Percentiles rank a stretch among this genome's conserved stretches.
phyloP scores from a whole-genome alignment of 2,797 vertebrate species.

The Sebastiscus tertius region DNA sequence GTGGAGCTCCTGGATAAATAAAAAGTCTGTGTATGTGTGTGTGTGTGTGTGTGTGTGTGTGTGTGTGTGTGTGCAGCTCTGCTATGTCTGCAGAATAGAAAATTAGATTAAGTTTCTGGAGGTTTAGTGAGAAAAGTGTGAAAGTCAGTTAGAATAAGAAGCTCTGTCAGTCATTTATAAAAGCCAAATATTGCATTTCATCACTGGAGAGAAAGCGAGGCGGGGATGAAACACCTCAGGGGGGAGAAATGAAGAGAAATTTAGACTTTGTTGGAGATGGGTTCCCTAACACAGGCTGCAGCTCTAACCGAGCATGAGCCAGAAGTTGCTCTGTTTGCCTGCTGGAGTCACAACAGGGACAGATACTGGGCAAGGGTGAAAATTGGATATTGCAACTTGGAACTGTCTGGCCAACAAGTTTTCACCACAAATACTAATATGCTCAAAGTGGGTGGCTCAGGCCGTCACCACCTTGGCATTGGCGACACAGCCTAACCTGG shows the following conservation, averaged over 20 bases:
- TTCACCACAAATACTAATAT: neutral
- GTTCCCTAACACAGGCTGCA: neutral
- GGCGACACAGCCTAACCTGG: no score
- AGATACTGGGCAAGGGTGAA: neutral
- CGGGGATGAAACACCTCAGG: neutral
- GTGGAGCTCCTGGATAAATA: constrained; percentile 24
- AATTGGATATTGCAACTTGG: neutral
- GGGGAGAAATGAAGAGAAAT: neutral
- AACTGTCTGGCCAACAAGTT: neutral
- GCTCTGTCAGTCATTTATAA: constrained; percentile 53
- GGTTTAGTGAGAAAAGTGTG: constrained; percentile 51
- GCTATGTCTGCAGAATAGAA: constrained; percentile 21
- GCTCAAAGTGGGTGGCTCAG: no score
- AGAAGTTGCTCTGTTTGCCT: neutral
- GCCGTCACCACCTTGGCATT: no score
- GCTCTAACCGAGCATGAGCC: neutral
- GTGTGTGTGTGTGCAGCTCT: neutral
- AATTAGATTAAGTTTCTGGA: constrained; percentile 49
- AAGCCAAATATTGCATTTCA: constrained; percentile 51
- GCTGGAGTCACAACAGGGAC: neutral
- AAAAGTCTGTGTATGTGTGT: neutral
- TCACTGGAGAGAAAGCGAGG: neutral
- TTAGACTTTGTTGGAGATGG: neutral
- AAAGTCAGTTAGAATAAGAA: constrained; percentile 48
- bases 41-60: neutral